Base-by-base conservation (phyloP, 2,113 vertebrate species). In the Anoura caudifer region DNA sequence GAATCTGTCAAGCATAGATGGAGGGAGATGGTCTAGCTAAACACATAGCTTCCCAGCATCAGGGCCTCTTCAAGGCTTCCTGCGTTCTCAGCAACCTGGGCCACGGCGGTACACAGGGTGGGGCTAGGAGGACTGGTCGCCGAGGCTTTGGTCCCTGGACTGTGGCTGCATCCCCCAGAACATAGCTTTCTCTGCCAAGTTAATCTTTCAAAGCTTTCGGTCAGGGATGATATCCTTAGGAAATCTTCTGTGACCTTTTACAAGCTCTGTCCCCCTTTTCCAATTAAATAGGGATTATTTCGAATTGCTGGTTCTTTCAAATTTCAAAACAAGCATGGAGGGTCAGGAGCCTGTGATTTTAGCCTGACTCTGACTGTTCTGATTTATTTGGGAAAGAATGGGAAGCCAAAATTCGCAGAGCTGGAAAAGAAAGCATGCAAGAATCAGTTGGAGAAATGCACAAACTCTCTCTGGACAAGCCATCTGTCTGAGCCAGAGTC, bases 211-310 rank as follows among this genome's bases (percentile, higher is more conserved):
- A 26, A 50, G 41, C 43, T 88, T 84, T 88, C 28, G 38, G 28
- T 89, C 82, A 67, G 67, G 41, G 22, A 65, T 19, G 20, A 52
- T 69, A 65, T 19, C 52, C 93, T 96, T 75, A 76, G 87, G 76
- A 93, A 87, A 85, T 88, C 84, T 70, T 83, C 76, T 47, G 52
- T 81, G 95, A 94, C 84, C 90, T 90, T 90, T 95, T 69, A 17
- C 52, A 85, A 28, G n/a, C 7, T 81, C 31, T 82, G 43, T 14
- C 24, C 33, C 33, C 15, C 11, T 83, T 87, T 96, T 86, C 67
- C 38, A 84, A 76, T 95, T 87, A 96, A 87, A 76, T 28, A 45
- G 15, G 79, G 54, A 92, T 97, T 86, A 88, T 80, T 52, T 89
- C 50, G 38, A 90, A 92, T 82, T 11, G 4, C 13, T 69, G 52